Evolutionary conservation across 1,140 invertebrate genomes (phyloP), one percentile per base, ranked within the genome.

Genomic region (Holotrichia oblita): DNA sequence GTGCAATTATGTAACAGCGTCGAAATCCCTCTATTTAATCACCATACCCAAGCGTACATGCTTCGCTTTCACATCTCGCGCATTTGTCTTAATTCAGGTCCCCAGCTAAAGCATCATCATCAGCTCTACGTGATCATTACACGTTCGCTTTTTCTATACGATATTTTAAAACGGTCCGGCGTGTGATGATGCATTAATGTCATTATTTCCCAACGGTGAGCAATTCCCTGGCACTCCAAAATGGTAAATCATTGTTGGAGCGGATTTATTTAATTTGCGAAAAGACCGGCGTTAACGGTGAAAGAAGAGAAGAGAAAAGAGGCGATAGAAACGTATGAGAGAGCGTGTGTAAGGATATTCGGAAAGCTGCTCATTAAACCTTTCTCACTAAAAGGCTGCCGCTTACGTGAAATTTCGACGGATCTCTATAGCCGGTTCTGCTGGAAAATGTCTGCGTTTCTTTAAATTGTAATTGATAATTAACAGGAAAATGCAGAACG

Each of bases 121-220:
- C 27, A 34, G 27, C 27, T n/a, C 9, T 55, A 55, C 14, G 14
- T n/a, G 48, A 55, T 55, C 48, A 55, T 55, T 55, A 55, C 17
- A 55, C 14, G 17, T n/a, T 55, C 48, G 14, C 10, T 55, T 55
- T 55, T 55, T 55, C 48, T 55, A 17, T 17, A n/a, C 48, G 6
- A 17, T 17, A n/a, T 17, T 55, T 55, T 55, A 55, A 55, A 55
- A 55, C 48, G 14, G 42, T 44, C 42, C 42, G 8, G 42, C 14
- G 48, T 55, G 14, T 55, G 48, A 55, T 55, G 48, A 55, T 55
- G 48, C 48, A 55, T 55, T 55, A 55, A 55, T 55, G 14, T n/a
- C 10, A 55, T 55, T 55, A 44, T 55, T 55, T 55, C 48, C 27
- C 48, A n/a, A 55, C 48, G 9, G 48, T 17, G 48, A 55, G 48